These are phyloP conservation scores for Macrosiphum euphorbiae DNA, from an alignment of 2,888 invertebrate species.

Conservation along the genomic window DNA sequence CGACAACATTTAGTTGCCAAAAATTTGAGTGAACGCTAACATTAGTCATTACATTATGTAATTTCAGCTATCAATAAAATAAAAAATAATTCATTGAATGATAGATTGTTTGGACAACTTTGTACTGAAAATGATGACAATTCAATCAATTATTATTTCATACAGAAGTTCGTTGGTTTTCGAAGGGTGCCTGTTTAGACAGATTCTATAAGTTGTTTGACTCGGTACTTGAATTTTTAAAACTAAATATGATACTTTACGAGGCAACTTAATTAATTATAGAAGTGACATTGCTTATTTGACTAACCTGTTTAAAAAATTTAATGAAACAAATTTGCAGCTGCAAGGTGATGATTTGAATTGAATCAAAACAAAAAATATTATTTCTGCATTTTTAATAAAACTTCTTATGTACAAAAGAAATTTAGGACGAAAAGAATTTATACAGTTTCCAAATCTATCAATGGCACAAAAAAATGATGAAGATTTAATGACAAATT, in stretches of 20 bases:
- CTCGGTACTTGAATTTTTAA: constrained; percentile 69
- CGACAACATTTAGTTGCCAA: no score
- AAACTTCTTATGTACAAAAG: constrained; percentile 67
- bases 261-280: constrained; percentile 66
- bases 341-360: no score
- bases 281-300: no score
- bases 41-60: no score
- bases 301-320: no score
- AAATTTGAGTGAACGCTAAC: no score
- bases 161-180: constrained; percentile 43
- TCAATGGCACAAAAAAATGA: constrained; percentile 48
- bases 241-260: constrained; percentile 65
- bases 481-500: constrained; percentile 66
- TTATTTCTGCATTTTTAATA: constrained; percentile 41
- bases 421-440: constrained; percentile 67
- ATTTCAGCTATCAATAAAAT: no score
- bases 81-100: constrained; percentile 65
- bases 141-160: no score
- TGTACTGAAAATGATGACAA: background rate
- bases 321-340: no score
- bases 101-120: constrained; percentile 63
- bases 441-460: constrained; percentile 39
- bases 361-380: no score
- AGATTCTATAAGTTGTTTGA: constrained; percentile 68
- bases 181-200: constrained; percentile 64